Base-by-base conservation (phyloP, 2,797 vertebrate genomes). In the Catamblyrhynchus diadema region DNA sequence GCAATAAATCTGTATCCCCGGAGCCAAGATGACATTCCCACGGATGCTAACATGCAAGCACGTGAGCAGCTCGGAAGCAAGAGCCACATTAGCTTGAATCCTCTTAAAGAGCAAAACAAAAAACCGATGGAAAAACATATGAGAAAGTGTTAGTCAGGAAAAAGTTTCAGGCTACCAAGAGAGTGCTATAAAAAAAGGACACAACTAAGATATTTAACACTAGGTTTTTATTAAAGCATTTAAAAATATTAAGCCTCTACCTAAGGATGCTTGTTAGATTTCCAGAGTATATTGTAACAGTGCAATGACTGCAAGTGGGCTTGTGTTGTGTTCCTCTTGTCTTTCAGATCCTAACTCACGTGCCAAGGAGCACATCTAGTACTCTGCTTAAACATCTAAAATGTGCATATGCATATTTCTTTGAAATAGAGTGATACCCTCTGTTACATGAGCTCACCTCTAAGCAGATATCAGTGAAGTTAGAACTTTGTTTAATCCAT, bases 401-500 rank as follows among this genome's bases (percentile, higher is more conserved):
- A 81, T 81, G 71, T 10, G 5, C 16, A 20, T 35, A 37, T 28
- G 27, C 0, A 0, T n/a, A 35, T 73, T 94, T 83, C 67, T 51
- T 79, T 64, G 74, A 87, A 88, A 74, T 24, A 32, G 45, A 67
- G 24, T 54, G 42, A 90, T 77, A 39, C 59, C 37, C 86, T 72
- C 48, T 91, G 64, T 51, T 67, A 59, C 42, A 12, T 8, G 69
- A 92, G 44, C 30, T 59, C 28, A 19, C 37, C 62, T 67, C 64
- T 69, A 59, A 51, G 37, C n/a, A 84, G 64, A 64, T 93, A 89
- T 32, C 47, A 24, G 27, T 12, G 32, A 70, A 91, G 41, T 53
- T 72, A 90, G 64, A 93, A 71, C 44, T 86, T 32, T 79, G 27
- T 11, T 77, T 90, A 73, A 61, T 77, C 44, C 9, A 6, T 95